Evolutionary conservation across 2,888 invertebrate genomes (phyloP).

Genomic region (Syritta pipiens): DNA sequence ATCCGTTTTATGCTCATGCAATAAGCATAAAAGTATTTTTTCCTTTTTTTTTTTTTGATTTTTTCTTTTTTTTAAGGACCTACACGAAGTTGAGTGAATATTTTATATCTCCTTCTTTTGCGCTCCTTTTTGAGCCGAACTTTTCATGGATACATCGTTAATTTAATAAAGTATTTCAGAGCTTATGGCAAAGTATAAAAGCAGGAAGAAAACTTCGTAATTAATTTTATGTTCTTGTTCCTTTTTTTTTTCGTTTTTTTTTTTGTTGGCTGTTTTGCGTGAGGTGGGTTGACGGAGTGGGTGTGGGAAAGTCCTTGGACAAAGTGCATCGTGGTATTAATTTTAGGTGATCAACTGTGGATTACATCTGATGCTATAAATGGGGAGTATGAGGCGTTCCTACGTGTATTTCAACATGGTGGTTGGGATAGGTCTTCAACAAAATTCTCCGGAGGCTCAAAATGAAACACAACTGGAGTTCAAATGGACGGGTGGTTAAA

Average conservation of each 20-base stretch:
- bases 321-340: slow-evolving; percentile 17
- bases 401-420: too few species aligned
- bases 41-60: too few species aligned
- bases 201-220: slow-evolving; percentile 52
- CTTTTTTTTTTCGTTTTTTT: slow-evolving; percentile 25
- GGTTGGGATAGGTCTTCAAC: too few species aligned
- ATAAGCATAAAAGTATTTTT: slow-evolving; percentile 55
- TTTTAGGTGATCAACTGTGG: slow-evolving; percentile 8
- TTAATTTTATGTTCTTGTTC: slow-evolving; percentile 59
- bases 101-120: slow-evolving; percentile 28
- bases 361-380: too few species aligned
- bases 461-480: too few species aligned
- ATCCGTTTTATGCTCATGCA: slow-evolving; percentile 39
- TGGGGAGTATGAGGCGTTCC: too few species aligned
- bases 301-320: background rate
- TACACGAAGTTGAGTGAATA: slow-evolving; percentile 26
- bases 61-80: slow-evolving; percentile 9
- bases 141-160: slow-evolving; percentile 53
- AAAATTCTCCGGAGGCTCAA: too few species aligned
- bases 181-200: slow-evolving; percentile 44
- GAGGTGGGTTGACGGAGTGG: background rate
- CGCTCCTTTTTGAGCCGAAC: slow-evolving; percentile 14
- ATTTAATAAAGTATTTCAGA: slow-evolving; percentile 35
- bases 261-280: slow-evolving; percentile 21
- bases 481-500: too few species aligned